Evolutionary conservation across 2,797 vertebrate species (phyloP).

Genomic region (Allobates femoralis): DNA sequence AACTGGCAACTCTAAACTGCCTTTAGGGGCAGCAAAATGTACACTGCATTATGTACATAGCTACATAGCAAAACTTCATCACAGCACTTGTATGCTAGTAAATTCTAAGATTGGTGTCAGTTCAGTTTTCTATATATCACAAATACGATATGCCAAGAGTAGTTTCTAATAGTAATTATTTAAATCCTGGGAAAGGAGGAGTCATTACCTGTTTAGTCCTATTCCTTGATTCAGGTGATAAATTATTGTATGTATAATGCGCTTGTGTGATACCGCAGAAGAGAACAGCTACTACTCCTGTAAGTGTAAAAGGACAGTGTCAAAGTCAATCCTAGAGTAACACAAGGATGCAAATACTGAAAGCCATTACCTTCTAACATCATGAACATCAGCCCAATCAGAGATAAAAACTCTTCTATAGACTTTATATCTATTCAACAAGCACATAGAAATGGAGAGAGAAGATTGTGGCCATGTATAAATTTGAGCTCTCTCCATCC

Average conservation of each 20-base stretch:
- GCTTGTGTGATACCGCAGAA: constrained; percentile 98
- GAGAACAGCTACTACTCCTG: constrained; percentile 96
- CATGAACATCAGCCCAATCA: background rate
- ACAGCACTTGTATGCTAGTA: background rate
- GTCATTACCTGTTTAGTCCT: constrained; percentile 91
- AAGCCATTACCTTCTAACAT: background rate
- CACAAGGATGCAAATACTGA: background rate
- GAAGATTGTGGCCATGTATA: background rate
- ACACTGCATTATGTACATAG: too few species aligned
- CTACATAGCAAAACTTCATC: too few species aligned
- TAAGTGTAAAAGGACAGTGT: constrained; percentile 25
- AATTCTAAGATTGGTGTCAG: background rate
- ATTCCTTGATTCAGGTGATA: constrained; percentile 91
- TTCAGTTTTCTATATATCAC: background rate
- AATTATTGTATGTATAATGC: constrained; percentile 96
- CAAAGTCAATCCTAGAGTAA: background rate
- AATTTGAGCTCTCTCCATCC: background rate
- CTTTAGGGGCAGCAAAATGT: too few species aligned
- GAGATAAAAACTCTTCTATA: background rate
- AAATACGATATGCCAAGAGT: background rate
- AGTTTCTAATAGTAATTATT: background rate
- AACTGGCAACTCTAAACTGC: too few species aligned
- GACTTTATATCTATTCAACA: too few species aligned
- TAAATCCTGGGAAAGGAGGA: background rate
- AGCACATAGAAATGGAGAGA: too few species aligned